Base-by-base conservation (phyloP, 1,140 invertebrate genomes). In the Zeugodacus cucurbitae region DNA sequence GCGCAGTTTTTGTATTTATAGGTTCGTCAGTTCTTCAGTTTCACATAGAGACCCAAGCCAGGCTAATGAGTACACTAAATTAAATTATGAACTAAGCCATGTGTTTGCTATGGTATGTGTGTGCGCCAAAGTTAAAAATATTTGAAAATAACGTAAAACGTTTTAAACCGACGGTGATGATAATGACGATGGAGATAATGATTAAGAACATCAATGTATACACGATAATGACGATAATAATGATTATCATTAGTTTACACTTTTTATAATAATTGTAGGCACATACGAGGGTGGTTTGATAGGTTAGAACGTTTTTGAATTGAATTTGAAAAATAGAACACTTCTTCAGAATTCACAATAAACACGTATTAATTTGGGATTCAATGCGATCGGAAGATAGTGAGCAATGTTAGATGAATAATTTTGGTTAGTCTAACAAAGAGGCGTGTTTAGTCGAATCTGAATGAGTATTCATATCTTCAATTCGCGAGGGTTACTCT, bases 1-100 rank as follows among this genome's bases (percentile, higher is more conserved):
- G 34, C 11, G n/a, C 89, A 89, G 64, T 58, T 48, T 11, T 17
- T 22, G 7, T 54, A 34, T 92, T 91, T 92, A 92, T 92, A 92
- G 88, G 87, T 90, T 91, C 44, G n/a, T 17, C 17, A 48, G 74
- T 2, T 3, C 34, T 41, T 41, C 20, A 44, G 17, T 17, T 1
- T 17, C 11, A 3, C 48, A 54, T 54, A 54, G 14, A 34, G 29
- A 34, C 32, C 22, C 10, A 62, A 70, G 26, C 26, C 14, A 17
- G 3, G 29, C 64, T 34, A 8, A 41, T 22, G 7, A 41, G 20
- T 41, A 22, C 17, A 34, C 32, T 48, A 82, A 82, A 82, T 82
- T 82, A 82, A 82, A 82, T 82, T 82, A 82, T 82, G 74, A 48
- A 29, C 41, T 82, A 10, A 20, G 34, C 41, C n/a, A n/a, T 41